A percentile compares a stretch with the other conserved stretches of the same genome.
Conservation (phyloP, 2,888 invertebrate species). For the Dendrolimus pini region DNA sequence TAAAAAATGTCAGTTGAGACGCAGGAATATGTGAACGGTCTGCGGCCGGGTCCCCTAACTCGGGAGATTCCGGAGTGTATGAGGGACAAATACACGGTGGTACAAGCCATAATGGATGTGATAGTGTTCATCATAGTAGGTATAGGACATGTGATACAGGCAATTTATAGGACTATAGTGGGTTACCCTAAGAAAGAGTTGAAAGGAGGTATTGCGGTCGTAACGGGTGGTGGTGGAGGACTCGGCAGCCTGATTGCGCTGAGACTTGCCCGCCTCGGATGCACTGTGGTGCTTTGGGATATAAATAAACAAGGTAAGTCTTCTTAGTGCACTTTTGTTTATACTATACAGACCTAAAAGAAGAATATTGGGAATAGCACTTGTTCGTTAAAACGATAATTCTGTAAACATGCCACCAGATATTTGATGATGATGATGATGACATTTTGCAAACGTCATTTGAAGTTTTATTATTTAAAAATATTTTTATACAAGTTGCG, state of each 20-base stretch:
- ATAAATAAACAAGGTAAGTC: constrained; percentile 87
- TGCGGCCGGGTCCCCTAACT: constrained; percentile 60
- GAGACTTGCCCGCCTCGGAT: constrained; percentile 85
- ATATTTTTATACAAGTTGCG: too few relatives aligned
- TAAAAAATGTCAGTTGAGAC: constrained; percentile 50
- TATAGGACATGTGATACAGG: constrained; percentile 68
- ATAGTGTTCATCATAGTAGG: constrained; percentile 71
- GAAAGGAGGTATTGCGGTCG: constrained; percentile 85
- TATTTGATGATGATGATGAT: too few relatives aligned
- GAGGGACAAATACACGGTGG: constrained; percentile 65
- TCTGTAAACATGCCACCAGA: too few relatives aligned
- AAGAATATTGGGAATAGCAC: too few relatives aligned
- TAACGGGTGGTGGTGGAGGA: constrained; percentile 94
- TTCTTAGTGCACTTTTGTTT: constrained; percentile 4
- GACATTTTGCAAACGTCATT: too few relatives aligned
- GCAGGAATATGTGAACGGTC: constrained; percentile 60
- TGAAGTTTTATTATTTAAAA: too few relatives aligned
- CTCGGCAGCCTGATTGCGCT: constrained; percentile 87
- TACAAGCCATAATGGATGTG: constrained; percentile 75
- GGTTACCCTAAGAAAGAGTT: constrained; percentile 82
- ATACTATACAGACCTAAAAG: too few relatives aligned
- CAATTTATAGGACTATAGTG: constrained; percentile 76
- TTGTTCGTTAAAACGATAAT: too few relatives aligned
- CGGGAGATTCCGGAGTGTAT: constrained; percentile 69
- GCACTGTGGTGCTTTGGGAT: constrained; percentile 92